Conservation (phyloP, 2,888 invertebrate genomes). For the Spodoptera picta region DNA sequence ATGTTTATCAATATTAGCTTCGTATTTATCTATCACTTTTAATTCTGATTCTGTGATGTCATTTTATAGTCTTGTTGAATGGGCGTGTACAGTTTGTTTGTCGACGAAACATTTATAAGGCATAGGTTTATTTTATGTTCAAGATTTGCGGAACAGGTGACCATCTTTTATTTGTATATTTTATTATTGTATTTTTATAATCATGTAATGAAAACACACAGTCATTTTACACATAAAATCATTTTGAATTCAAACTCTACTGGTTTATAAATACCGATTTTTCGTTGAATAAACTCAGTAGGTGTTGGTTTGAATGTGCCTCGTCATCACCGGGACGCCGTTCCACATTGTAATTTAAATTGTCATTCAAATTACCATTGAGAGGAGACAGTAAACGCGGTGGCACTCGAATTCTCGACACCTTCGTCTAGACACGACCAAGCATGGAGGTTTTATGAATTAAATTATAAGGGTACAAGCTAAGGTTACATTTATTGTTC, state of each 20-base stretch:
- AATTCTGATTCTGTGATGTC: constrained; percentile 17
- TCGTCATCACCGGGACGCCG: constrained; percentile 82
- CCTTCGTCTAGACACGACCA: constrained; percentile 70
- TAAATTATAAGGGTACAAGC: constrained; percentile 52
- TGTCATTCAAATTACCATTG: constrained; percentile 81
- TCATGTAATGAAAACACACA: background rate
- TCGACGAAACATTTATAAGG: constrained; percentile 37
- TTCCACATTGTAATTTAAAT: constrained; percentile 83
- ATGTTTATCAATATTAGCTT: constrained; percentile 71
- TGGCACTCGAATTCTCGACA: constrained; percentile 85
- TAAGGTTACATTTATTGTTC: constrained; percentile 28
- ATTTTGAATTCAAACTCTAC: constrained; percentile 22
- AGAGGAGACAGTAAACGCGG: constrained; percentile 74
- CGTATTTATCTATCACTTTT: constrained; percentile 32
- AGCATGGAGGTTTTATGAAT: constrained; percentile 58
- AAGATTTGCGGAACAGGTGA: constrained; percentile 4
- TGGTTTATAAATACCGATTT: constrained; percentile 67
- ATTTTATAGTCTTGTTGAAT: constrained; percentile 44
- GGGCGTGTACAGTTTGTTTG: constrained; percentile 31
- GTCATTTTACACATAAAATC: background rate
- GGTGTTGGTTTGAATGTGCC: constrained; percentile 70
- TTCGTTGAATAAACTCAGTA: constrained; percentile 66
- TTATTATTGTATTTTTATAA: background rate
- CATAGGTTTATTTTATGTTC: constrained; percentile 30
- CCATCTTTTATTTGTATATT: constrained; percentile 1